phyloP scores from a whole-genome alignment of 2,888 invertebrate genomes.

The Orthonevra nobilis region DNA sequence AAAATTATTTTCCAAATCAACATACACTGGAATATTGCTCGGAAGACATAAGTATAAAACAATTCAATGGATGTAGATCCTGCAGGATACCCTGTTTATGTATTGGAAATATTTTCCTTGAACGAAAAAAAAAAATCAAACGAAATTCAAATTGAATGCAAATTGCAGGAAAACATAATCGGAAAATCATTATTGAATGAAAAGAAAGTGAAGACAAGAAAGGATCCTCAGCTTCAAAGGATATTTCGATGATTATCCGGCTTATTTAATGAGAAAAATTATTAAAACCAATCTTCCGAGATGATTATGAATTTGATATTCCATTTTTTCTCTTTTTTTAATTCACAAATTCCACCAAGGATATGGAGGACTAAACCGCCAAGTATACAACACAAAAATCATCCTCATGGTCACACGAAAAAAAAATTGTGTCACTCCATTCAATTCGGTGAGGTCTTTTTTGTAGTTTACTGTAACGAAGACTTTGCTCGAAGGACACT shows the following conservation, averaged over 20 bases:
- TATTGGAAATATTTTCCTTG: too few relatives aligned
- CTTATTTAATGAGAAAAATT: background rate
- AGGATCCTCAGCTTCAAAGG: constrained; percentile 37
- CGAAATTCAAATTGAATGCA: constrained; percentile 58
- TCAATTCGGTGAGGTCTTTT: background rate
- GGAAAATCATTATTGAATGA: constrained; percentile 59
- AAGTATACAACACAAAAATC: background rate
- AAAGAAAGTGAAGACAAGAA: constrained; percentile 28
- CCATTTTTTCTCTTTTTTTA: background rate
- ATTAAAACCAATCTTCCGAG: background rate
- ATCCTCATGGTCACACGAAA: constrained; percentile 21
- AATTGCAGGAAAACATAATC: constrained; percentile 68
- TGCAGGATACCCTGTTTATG: too few relatives aligned
- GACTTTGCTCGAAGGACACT: background rate
- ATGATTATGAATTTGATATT: background rate
- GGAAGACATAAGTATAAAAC: too few relatives aligned
- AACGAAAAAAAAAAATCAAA: constrained; percentile 3
- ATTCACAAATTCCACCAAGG: background rate
- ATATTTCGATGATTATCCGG: constrained; percentile 15
- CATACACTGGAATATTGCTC: constrained; percentile 53
- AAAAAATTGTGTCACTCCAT: constrained; percentile 14
- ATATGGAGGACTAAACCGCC: background rate
- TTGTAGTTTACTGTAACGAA: too few relatives aligned
- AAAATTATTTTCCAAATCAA: constrained; percentile 67
- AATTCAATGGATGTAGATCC: too few relatives aligned